Evolutionary conservation across 1,140 invertebrate species (phyloP).

Genomic region (Spodoptera litura): DNA sequence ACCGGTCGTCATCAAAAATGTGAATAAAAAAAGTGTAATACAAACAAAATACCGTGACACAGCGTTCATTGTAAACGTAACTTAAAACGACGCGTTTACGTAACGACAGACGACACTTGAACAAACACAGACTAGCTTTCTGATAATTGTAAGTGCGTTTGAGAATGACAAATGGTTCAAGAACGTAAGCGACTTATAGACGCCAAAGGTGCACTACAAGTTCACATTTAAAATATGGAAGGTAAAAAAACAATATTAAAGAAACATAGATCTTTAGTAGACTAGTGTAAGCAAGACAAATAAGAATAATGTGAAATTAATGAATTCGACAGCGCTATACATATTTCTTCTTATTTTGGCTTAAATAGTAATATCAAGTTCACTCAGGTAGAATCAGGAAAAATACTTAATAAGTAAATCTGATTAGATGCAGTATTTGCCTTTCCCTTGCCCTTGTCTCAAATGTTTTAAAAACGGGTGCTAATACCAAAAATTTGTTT

Average conservation of each 20-base stretch:
- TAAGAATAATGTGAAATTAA: too few species aligned
- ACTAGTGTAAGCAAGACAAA: too few species aligned
- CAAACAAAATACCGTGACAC: conserved; percentile 25
- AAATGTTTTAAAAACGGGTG: not conserved
- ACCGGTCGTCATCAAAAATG: conserved; percentile 6
- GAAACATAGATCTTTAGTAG: not conserved
- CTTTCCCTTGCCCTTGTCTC: not conserved
- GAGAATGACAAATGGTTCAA: not conserved
- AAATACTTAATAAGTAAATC: too few species aligned
- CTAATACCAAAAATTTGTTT: too few species aligned
- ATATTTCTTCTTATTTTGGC: too few species aligned
- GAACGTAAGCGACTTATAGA: not conserved
- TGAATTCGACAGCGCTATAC: too few species aligned
- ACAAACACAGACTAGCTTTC: conserved; percentile 33
- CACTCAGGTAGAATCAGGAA: too few species aligned
- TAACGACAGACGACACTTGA: conserved; percentile 34
- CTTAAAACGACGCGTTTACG: conserved; percentile 15
- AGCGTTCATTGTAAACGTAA: conserved; percentile 24
- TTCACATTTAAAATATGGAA: not conserved
- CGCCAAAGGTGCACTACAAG: not conserved
- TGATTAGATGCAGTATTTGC: too few species aligned
- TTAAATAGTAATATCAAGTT: too few species aligned
- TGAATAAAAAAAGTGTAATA: conserved; percentile 1
- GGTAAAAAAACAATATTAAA: not conserved
- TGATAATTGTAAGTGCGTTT: conserved; percentile 15